Base-by-base conservation (phyloP, 2,113 vertebrate genomes). In the Glaucidium brasilianum region DNA sequence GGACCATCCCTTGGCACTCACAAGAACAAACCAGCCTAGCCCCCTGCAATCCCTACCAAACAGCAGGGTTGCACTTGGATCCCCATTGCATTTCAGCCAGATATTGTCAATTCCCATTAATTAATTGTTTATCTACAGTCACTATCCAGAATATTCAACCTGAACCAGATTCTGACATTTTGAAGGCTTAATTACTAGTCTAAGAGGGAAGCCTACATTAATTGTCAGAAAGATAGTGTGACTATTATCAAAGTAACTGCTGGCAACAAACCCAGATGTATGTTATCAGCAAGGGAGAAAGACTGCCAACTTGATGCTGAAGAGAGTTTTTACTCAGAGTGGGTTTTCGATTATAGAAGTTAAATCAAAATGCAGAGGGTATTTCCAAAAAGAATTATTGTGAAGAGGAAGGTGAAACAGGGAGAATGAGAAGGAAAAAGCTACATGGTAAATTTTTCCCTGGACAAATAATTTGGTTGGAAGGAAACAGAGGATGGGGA, bases 121-220 rank as follows among this genome's bases (percentile, higher is more conserved):
- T 11, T 80, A 20, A 13, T 66, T 86, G 55, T 67, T 71, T 1
- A 47, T 89, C 86, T 81, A 49, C 22, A 67, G 39, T 71, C 82
- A 27, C 29, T 86, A 59, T 43, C n/a, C 60, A 56, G 41, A 66
- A 95, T 67, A 75, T 81, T 91, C 86, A 94, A 56, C 43, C 68
- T 81, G 80, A 49, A 87, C 47, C 43, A 56, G 39, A 94, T 85
- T 94, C 60, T 94, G 91, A 91, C 34, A 84, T 93, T 94, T 87
- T 84, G 83, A 91, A 89, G 47, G 43, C 58, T 91, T 94, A 88
- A 89, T 95, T 96, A 83, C 49, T 71, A 88, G 82, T 71, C 63
- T 80, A 68, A 85, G 30, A 88, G 76, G 35, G 49, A 96, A 93
- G 66, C 18, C 72, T 77, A 55, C 5, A 0, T 77, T 95, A 80